Evolutionary conservation across 2,113 vertebrate genomes (phyloP).

Genomic region (Hippocampus comes): DNA sequence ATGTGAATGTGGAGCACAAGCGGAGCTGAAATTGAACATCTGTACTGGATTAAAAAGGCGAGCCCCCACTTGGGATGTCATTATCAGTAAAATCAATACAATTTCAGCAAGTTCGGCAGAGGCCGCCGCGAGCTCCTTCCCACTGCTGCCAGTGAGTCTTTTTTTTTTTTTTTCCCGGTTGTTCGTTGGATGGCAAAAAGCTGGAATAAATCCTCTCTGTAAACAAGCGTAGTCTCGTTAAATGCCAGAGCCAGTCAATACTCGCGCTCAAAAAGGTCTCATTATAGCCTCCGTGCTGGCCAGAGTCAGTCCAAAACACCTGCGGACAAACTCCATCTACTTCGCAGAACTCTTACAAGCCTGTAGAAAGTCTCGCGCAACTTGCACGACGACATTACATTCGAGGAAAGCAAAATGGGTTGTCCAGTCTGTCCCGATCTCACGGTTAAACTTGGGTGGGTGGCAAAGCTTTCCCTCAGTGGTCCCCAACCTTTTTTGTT

Average conservation of each 20-base stretch:
- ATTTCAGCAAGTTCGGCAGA: not conserved
- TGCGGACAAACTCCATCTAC: not conserved
- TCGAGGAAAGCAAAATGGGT: not conserved
- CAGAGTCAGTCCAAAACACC: not conserved
- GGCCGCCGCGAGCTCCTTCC: not conserved
- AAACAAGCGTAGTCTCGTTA: conserved; percentile 5
- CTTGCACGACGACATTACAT: not conserved
- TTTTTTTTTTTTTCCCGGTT: not conserved
- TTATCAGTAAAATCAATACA: conserved; percentile 5
- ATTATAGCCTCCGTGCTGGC: not conserved
- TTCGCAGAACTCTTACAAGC: not conserved
- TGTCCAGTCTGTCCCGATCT: too few relatives aligned
- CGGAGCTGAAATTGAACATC: not conserved
- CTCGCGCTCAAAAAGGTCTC: not conserved
- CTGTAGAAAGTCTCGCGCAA: not conserved
- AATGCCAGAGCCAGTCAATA: conserved; percentile 9
- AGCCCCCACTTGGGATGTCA: not conserved
- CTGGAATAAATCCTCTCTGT: not conserved
- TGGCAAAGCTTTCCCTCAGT: too few relatives aligned
- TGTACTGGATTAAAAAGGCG: not conserved
- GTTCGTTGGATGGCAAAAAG: not conserved
- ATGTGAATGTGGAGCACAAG: not conserved
- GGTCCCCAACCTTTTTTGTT: too few relatives aligned
- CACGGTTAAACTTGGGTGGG: too few relatives aligned
- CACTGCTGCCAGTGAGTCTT: not conserved